phyloP scores from a whole-genome alignment of 2,888 invertebrate species.

The Drosophila basisetae region DNA sequence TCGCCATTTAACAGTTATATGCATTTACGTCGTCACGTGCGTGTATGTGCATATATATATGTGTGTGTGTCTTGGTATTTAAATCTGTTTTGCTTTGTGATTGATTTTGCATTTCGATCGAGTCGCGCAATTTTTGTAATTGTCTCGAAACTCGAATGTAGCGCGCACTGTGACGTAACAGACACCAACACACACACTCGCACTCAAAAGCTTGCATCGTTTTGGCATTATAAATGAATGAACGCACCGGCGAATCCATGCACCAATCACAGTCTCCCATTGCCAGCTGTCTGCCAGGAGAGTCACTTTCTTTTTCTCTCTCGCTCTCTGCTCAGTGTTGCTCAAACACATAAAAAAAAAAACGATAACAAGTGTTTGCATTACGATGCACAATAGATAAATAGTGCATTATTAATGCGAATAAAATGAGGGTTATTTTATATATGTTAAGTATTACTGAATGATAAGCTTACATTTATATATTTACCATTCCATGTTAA shows the following conservation, averaged over 20 bases:
- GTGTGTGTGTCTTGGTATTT: slow-evolving; percentile 16
- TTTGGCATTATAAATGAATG: slow-evolving; percentile 12
- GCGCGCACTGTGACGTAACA: slow-evolving; percentile 52
- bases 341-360: slow-evolving; percentile 2
- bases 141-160: slow-evolving; percentile 40
- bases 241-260: slow-evolving; percentile 30
- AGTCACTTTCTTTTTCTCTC: slow-evolving; percentile 2
- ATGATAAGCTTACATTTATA: neutral
- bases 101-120: slow-evolving; percentile 53
- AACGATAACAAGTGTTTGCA: slow-evolving; percentile 18
- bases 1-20: slow-evolving; percentile 39
- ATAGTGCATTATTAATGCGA: neutral
- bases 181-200: slow-evolving; percentile 2
- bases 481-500: neutral
- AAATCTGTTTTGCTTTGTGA: slow-evolving; percentile 39
- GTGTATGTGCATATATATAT: slow-evolving; percentile 6
- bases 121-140: slow-evolving; percentile 38
- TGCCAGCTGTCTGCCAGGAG: slow-evolving; percentile 26
- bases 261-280: slow-evolving; percentile 31
- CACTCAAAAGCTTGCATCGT: slow-evolving; percentile 12
- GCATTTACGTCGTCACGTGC: slow-evolving; percentile 16
- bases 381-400: slow-evolving; percentile 24
- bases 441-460: neutral
- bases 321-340: slow-evolving; percentile 18
- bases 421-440: neutral